Percentiles rank a stretch among this genome's conserved stretches.
Evolutionary conservation across 37 sponge, comb jelly and placozoan genomes (phyloP).

Genomic region (Oscarella lobularis): DNA sequence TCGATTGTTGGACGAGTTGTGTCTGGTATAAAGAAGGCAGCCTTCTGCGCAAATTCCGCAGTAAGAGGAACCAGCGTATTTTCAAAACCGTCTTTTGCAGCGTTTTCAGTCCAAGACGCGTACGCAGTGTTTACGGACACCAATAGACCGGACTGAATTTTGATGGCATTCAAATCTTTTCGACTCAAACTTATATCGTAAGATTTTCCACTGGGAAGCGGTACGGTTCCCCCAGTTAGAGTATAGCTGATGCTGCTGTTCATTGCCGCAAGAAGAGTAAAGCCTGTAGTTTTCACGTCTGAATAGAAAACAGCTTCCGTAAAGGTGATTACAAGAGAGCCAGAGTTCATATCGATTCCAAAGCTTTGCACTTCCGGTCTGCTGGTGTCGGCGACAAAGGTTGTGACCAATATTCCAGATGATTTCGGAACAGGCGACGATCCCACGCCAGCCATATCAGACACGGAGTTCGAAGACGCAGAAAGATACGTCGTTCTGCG

Average conservation of each 20-base stretch:
- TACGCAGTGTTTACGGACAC: constrained; percentile 26
- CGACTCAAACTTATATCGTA: constrained; percentile 24
- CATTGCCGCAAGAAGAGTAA: constrained; percentile 19
- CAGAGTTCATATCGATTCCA: constrained; percentile 1
- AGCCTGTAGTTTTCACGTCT: constrained; percentile 37
- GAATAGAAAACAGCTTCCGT: constrained; percentile 56
- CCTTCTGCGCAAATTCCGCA: constrained; percentile 10
- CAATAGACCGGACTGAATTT: constrained; percentile 24
- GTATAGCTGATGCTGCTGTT: not conserved
- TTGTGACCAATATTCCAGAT: not conserved
- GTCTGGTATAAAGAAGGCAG: constrained; percentile 32
- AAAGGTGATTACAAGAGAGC: constrained; percentile 31
- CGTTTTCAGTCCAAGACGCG: constrained; percentile 12
- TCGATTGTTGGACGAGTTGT: constrained; percentile 29
- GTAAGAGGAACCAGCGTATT: constrained; percentile 16
- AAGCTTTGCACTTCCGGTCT: not conserved
- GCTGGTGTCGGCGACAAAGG: not conserved
- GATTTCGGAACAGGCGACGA: not conserved
- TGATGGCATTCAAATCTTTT: constrained; percentile 48
- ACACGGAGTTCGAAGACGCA: constrained; percentile 14
- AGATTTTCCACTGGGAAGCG: constrained; percentile 3
- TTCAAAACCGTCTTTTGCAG: constrained; percentile 37
- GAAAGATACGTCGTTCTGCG: constrained; percentile 34
- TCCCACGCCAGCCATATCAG: constrained; percentile 29
- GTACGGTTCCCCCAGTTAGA: constrained; percentile 34